Base-by-base conservation (phyloP, 2,797 vertebrate genomes). In the Kryptolebias ocellatus region DNA sequence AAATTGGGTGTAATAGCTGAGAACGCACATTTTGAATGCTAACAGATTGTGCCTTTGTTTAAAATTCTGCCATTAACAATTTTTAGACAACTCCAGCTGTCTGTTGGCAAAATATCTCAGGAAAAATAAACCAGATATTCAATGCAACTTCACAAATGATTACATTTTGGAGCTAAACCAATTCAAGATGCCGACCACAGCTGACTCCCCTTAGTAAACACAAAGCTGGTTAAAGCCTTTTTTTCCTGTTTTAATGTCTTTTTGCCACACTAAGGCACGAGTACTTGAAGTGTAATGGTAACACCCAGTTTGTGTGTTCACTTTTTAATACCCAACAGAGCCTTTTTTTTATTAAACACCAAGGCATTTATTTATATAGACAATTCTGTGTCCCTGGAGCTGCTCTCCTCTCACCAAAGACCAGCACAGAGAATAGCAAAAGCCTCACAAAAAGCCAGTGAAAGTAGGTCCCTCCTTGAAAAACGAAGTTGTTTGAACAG, bases 401-500 rank as follows among this genome's bases (percentile, higher is more conserved):
- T 11, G 64, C 67, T 86, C 72, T 76, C 59, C 57, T 84, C 81
- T 81, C 60, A 72, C 62, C 60, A 71, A 65, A 76, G 69, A 75
- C 74, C 80, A 79, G 84, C 77, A 47, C 11, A 31, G 81, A 80
- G 83, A 92, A 87, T 78, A 87, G 66, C 83, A 72, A 57, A 57
- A 72, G 67, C 76, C 74, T 81, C 73, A 64, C 65, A 72, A 68
- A 77, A 72, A 78, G 68, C 77, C 29, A 64, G 52, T 14, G 66
- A 88, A 91, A 90, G 80, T 89, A 87, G 89, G 84, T 88, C 74
- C 69, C 78, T 80, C 51, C 87, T 78, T 87, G 84, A 88, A 78
- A 87, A 87, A 89, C 77, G 63, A 79, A 84, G 88, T 74, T 74
- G 82, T 89, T 89, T 91, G 85, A 90, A 91, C 60, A 54, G 18